Conservation (phyloP, 2,888 invertebrate species). For the Caenorhabditis doughertyi region DNA sequence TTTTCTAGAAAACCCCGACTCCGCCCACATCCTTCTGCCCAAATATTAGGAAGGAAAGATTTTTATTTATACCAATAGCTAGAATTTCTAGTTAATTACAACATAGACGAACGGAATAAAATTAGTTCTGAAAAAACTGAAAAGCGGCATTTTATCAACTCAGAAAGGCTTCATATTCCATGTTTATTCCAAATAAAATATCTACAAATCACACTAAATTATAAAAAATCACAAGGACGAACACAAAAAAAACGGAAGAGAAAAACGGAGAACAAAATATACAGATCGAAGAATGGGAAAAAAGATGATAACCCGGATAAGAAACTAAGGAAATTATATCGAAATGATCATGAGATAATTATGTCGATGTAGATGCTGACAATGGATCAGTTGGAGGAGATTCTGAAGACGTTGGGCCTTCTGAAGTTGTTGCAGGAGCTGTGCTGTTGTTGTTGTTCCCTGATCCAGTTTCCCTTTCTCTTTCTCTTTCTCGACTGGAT, state of each 20-base stretch:
- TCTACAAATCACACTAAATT: slow-evolving; percentile 40
- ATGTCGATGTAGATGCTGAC: not conserved
- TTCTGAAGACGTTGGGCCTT: slow-evolving; percentile 8
- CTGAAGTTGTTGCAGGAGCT: not conserved
- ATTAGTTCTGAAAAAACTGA: too few relatives aligned
- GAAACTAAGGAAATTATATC: not conserved
- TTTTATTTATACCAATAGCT: too few relatives aligned
- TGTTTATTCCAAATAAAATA: too few relatives aligned
- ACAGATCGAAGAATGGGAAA: slow-evolving; percentile 15
- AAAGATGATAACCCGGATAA: slow-evolving; percentile 1
- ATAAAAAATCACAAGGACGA: slow-evolving; percentile 11
- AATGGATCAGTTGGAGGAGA: not conserved
- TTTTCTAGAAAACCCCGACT: too few relatives aligned
- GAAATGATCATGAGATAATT: not conserved
- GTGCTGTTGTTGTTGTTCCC: not conserved
- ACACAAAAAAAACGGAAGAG: not conserved
- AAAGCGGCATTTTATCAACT: too few relatives aligned
- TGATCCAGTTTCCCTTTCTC: slow-evolving; percentile 27
- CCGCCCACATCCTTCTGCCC: too few relatives aligned
- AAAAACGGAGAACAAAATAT: slow-evolving; percentile 1
- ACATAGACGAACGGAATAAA: too few relatives aligned
- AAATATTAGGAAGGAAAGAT: too few relatives aligned
- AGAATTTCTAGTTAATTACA: too few relatives aligned
- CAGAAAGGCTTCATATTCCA: too few relatives aligned
- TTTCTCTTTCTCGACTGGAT: slow-evolving; percentile 25